phyloP scores from a whole-genome alignment of 1,140 invertebrate genomes.

The Solenopsis fugax region DNA sequence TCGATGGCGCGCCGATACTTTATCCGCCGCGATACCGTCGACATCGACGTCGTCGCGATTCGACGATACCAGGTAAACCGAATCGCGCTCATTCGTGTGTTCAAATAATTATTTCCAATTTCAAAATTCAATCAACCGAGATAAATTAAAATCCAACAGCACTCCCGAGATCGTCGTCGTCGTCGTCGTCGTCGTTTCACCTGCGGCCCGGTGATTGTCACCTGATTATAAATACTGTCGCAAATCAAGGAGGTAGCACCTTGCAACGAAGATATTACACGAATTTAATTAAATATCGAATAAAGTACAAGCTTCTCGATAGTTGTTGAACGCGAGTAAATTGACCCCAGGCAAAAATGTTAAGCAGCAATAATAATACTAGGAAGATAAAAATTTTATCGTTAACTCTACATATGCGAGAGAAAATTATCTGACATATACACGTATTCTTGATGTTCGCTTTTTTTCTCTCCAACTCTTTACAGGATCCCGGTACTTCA shows the following conservation, averaged over 20 bases:
- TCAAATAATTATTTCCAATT: slow-evolving; percentile 60
- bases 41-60: slow-evolving; percentile 22
- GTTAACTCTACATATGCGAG: neutral
- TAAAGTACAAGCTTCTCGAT: neutral
- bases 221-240: slow-evolving; percentile 49
- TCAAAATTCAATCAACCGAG: slow-evolving; percentile 35
- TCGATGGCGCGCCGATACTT: slow-evolving; percentile 57
- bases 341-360: slow-evolving; percentile 17
- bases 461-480: neutral
- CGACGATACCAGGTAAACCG: slow-evolving; percentile 7
- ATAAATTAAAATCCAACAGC: slow-evolving; percentile 50
- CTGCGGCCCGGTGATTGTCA: neutral
- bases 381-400: neutral
- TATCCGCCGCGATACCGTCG: slow-evolving; percentile 34
- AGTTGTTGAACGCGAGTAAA: neutral
- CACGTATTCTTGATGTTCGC: neutral
- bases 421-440: neutral
- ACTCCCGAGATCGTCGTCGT: neutral
- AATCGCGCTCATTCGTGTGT: slow-evolving; percentile 29
- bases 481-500: neutral
- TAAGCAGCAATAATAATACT: neutral
- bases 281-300: slow-evolving; percentile 57
- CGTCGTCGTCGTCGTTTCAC: neutral
- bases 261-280: slow-evolving; percentile 16
- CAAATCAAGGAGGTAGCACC: neutral